Conservation (phyloP, 2,797 vertebrate genomes). For the Phrynocephalus vlangalii region DNA sequence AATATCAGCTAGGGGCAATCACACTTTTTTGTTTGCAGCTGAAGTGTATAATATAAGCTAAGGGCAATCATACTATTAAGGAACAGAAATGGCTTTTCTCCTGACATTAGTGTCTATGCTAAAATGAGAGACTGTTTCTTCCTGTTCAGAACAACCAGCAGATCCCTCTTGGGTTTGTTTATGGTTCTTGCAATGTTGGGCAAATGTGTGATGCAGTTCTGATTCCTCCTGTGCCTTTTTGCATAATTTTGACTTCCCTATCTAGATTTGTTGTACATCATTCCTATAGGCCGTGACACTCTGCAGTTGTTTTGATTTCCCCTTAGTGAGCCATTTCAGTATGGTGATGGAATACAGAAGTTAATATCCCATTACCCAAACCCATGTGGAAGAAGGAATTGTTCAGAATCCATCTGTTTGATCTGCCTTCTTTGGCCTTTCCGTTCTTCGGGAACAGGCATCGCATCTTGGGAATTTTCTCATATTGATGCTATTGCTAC, state of each 20-base stretch:
- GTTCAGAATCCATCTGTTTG: not conserved
- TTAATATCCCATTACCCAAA: slow-evolving; percentile 2
- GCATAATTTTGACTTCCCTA: not conserved
- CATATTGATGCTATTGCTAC: not conserved
- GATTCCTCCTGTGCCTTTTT: not conserved
- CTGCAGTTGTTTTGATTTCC: not conserved
- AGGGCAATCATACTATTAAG: not conserved
- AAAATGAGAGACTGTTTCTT: not conserved
- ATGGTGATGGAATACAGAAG: not conserved
- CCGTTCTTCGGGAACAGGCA: not conserved
- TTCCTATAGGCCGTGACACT: not conserved
- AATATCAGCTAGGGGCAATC: not conserved
- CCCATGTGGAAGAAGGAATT: not conserved
- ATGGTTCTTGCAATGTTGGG: not conserved
- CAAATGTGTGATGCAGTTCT: not conserved
- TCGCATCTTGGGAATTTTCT: not conserved
- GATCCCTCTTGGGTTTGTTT: not conserved
- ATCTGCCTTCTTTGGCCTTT: not conserved
- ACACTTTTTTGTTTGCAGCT: slow-evolving; percentile 7
- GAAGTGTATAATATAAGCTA: not conserved
- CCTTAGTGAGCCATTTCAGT: not conserved
- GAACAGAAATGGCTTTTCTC: not conserved
- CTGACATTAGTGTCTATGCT: not conserved
- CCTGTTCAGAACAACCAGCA: not conserved
- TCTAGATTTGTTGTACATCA: not conserved